Base-by-base conservation (phyloP, 2,797 vertebrate species). In the Erpetoichthys calabaricus region DNA sequence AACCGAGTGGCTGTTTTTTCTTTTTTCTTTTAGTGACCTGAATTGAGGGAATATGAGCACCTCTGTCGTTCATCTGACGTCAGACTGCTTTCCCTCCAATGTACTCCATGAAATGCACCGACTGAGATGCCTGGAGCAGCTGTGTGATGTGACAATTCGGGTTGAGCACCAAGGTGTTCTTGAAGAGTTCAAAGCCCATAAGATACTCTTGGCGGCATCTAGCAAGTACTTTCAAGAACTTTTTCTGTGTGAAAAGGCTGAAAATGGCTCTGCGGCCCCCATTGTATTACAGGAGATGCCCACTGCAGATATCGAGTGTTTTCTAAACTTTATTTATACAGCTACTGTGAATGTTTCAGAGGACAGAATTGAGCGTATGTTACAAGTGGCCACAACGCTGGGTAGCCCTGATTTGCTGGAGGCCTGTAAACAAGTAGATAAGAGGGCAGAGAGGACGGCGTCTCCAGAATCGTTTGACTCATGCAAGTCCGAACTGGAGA, bases 301-400 rank as follows among this genome's bases (percentile, higher is more conserved):
- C 9, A 75, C 80, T 0, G 69, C 64, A 0, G 80, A 91, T 51
- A 98, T 99, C 53, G 84, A 83, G 7, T 92, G 80, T 0, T 98
- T 92, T 63, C 67, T 99, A 53, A 91, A 98, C 45, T 99, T 97
- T 56, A 89, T 87, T 3, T 99, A 98, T 65, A 97, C 91, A 0
- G 91, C 94, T 0, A 88, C 74, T 60, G 83, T 91, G 0, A 82
- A 89, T 55, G 84, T 98, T 0, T 79, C 84, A 58, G 79, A 82
- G 67, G 80, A 87, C 8, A 74, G 81, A 58, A 83, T 98, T 3
- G 71, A 73, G 47, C 79, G 82, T 3, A 79, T 98, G 66, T 76
- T 88, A 3, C 84, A 87, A 3, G 76, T 84, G 5, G 94, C 95
- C 0, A 80, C 84, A 42, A 82, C 86, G 59, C 72, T 99, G 43